Evolutionary conservation across 2,888 invertebrate genomes (phyloP).

Genomic region (Thereva unica): DNA sequence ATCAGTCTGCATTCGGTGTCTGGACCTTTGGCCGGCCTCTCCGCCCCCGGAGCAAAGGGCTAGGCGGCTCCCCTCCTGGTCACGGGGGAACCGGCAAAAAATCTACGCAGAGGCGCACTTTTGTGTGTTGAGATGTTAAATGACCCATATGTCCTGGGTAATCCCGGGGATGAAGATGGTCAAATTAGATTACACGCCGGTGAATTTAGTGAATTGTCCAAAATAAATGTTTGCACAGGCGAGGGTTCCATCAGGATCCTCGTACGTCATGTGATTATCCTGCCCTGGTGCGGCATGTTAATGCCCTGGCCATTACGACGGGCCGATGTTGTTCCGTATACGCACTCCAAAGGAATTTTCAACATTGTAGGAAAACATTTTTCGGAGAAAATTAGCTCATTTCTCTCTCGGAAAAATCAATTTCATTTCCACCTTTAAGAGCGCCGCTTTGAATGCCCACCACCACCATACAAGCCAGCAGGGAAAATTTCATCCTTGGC

Average conservation of each 20-base stretch:
- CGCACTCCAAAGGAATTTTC: constrained; percentile 4
- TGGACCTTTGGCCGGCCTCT: no score
- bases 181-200: constrained; percentile 41
- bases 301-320: background rate
- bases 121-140: constrained; percentile 41
- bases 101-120: no score
- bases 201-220: constrained; percentile 35
- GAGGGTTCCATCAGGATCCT: constrained; percentile 6
- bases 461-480: no score
- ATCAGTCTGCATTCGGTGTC: no score
- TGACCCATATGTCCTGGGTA: constrained; percentile 42
- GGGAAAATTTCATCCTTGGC: background rate
- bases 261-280: constrained; percentile 28
- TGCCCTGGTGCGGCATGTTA: constrained; percentile 14
- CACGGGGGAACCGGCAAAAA: no score
- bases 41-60: no score
- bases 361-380: background rate
- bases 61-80: no score
- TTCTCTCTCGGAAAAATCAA: background rate
- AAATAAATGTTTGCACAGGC: constrained; percentile 29
- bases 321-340: constrained; percentile 15
- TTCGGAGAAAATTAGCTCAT: background rate
- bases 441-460: no score
- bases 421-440: no score
- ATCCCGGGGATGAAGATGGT: constrained; percentile 41